Conservation (phyloP, 1,140 invertebrate species). For the Drosophila sulfurigaster region DNA sequence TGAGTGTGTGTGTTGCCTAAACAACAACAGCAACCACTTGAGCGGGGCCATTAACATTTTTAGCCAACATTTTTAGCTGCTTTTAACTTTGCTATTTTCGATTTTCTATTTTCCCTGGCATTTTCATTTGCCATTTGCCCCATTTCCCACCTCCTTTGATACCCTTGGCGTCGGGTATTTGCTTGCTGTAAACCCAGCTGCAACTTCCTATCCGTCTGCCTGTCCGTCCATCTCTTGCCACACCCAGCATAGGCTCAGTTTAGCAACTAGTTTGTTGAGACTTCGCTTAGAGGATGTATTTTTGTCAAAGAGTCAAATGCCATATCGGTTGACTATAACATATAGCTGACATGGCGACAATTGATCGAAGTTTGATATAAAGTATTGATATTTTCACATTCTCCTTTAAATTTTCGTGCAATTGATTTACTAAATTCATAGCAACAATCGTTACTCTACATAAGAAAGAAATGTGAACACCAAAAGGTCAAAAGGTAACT, state of each 20-base stretch:
- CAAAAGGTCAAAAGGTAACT: no score
- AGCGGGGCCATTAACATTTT: constrained; percentile 41
- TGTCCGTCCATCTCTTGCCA: background rate
- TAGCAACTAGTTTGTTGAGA: background rate
- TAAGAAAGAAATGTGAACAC: no score
- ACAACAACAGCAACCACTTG: constrained; percentile 25
- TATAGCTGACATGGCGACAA: background rate
- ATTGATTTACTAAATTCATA: no score
- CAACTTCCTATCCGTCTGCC: background rate
- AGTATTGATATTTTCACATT: no score
- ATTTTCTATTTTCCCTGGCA: constrained; percentile 3
- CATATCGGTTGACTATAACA: background rate
- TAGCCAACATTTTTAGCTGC: constrained; percentile 16
- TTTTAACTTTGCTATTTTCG: constrained; percentile 24
- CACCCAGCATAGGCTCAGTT: no score
- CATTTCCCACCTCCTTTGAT: background rate
- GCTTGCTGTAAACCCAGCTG: no score
- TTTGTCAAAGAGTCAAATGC: background rate
- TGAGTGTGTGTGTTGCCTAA: constrained; percentile 22
- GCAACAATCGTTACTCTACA: no score
- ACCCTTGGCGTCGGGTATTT: background rate
- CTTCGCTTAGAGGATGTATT: background rate
- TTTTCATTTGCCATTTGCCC: background rate
- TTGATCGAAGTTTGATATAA: no score
- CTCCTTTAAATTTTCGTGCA: no score